Evolutionary conservation across 2,797 vertebrate species (phyloP).

Genomic region (Enteromius argenteus): DNA sequence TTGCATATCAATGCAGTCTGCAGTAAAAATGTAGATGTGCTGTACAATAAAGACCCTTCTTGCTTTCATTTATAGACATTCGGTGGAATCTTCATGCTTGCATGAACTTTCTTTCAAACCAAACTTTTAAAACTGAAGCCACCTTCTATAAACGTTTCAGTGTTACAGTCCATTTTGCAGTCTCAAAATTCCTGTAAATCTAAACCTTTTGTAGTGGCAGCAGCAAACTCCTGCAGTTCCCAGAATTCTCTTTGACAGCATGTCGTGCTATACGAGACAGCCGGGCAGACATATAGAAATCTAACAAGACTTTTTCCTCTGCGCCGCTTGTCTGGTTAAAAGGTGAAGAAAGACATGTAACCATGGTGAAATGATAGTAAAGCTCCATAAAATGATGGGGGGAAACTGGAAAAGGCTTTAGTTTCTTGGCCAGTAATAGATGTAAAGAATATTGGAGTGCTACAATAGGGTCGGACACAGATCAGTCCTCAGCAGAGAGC

Average conservation of each 20-base stretch:
- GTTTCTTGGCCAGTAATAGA: slow-evolving; percentile 74
- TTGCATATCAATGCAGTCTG: slow-evolving; percentile 69
- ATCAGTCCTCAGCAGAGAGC: slow-evolving; percentile 44
- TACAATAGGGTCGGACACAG: slow-evolving; percentile 69
- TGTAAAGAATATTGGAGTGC: slow-evolving; percentile 73
- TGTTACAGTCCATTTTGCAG: slow-evolving; percentile 71
- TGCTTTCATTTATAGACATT: slow-evolving; percentile 66
- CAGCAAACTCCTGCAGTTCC: slow-evolving; percentile 47
- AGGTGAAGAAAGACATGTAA: slow-evolving; percentile 62
- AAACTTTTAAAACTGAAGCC: slow-evolving; percentile 71
- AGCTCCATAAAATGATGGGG: slow-evolving; percentile 61
- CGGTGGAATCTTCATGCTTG: slow-evolving; percentile 67
- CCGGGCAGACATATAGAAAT: slow-evolving; percentile 68
- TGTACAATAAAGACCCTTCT: slow-evolving; percentile 66
- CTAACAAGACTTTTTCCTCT: slow-evolving; percentile 51
- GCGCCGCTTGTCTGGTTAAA: slow-evolving; percentile 59
- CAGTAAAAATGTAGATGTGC: slow-evolving; percentile 74
- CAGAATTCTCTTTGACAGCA: slow-evolving; percentile 60
- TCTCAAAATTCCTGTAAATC: slow-evolving; percentile 69
- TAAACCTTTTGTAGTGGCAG: slow-evolving; percentile 70
- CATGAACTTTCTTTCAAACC: slow-evolving; percentile 69
- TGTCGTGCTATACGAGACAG: slow-evolving; percentile 50
- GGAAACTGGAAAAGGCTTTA: slow-evolving; percentile 75
- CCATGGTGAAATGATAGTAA: slow-evolving; percentile 68
- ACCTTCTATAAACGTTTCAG: slow-evolving; percentile 73